Evolutionary conservation across 2,888 invertebrate genomes (phyloP).

Genomic region (Platycnemis pennipes): DNA sequence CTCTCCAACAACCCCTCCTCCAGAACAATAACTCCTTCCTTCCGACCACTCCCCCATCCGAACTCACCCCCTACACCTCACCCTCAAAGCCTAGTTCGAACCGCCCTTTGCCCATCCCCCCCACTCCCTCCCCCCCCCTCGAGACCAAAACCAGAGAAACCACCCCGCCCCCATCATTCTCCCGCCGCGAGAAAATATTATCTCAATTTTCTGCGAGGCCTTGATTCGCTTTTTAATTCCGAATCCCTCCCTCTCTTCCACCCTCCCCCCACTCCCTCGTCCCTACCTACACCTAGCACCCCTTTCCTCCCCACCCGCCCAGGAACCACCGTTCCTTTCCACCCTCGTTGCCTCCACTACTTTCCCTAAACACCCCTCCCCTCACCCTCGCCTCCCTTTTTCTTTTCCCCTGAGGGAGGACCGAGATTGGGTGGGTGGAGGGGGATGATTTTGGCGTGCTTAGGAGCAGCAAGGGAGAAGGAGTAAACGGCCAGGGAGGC

Average conservation of each 20-base stretch:
- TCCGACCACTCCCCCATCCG: background rate
- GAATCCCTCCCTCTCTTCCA: background rate
- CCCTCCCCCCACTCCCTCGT: background rate
- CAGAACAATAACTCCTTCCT: background rate
- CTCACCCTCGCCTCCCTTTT: background rate
- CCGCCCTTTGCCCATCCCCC: background rate
- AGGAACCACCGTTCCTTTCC: no score
- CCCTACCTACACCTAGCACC: background rate
- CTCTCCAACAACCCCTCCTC: background rate
- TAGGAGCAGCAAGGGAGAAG: background rate
- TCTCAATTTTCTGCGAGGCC: conserved; percentile 42
- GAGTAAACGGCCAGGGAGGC: no score
- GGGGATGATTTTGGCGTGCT: background rate
- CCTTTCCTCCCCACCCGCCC: no score
- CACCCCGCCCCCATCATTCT: conserved; percentile 23
- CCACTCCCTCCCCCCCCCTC: background rate
- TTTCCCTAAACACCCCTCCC: no score
- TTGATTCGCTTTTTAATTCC: conserved; percentile 62
- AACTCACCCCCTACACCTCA: no score
- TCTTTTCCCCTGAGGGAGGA: background rate
- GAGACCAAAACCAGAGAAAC: background rate
- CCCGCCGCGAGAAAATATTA: conserved; percentile 49
- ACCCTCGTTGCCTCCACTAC: no score
- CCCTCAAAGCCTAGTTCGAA: no score
- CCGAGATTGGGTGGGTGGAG: background rate